Base-by-base conservation (phyloP, 2,113 vertebrate genomes). In the Rynchops niger region DNA sequence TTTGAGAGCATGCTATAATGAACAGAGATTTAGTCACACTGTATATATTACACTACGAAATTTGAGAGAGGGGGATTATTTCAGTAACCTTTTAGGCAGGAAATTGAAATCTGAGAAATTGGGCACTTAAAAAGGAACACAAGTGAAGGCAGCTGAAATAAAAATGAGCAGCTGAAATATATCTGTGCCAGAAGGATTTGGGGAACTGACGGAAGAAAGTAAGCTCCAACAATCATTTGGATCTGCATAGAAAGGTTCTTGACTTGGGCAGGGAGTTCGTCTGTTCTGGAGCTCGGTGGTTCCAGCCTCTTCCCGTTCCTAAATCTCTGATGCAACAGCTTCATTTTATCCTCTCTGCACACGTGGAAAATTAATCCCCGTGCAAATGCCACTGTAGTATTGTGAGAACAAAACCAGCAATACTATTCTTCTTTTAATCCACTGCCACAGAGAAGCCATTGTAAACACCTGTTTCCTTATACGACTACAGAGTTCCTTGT, bases 11-110 rank as follows among this genome's bases (percentile, higher is more conserved):
- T 23, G 15, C 65, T 30, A 3, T 77, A 83, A 88, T 70, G 83
- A 97, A 65, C 91, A 77, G 95, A 97, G 95, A 76, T 94, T 87
- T 84, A 94, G 93, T 88, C 69, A 65, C 62, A 25, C 47, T 96
- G 52, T 65, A 56, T 76, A 56, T 96, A 93, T 93, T 71, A 29
- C 38, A 52, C 56, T 55, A 53, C 25, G 88, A 77, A 91, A 85
- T 29, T 87, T 21, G 43, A 97, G 69, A 86, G 88, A 58, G 95
- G 88, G 74, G 63, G 80, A 22, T 92, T 84, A 40, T 86, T 94
- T 88, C 59, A 67, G 77, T 89, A 90, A 52, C 55, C 80, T 96
- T 59, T 86, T 78, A 61, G 71, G 81, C 90, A 83, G 93, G 88
- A 93, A 93, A 86, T 66, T 86, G 95, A 89, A 94, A 86, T 73